Evolutionary conservation across 2,113 vertebrate species (phyloP).

Genomic region (Mellivora capensis): DNA sequence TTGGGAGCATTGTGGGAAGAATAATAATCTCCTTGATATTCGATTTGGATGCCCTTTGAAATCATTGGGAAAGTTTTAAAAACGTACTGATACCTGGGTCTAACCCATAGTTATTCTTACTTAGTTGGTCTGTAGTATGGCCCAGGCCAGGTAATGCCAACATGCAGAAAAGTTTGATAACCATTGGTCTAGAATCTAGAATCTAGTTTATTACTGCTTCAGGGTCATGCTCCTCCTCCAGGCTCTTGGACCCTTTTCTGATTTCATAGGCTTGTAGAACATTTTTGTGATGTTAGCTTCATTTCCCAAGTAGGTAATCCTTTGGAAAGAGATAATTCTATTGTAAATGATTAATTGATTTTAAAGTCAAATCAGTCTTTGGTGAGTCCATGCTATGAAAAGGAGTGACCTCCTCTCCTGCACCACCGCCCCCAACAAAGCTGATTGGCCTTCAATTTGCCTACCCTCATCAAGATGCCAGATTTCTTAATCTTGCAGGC

Average conservation of each 20-base stretch:
- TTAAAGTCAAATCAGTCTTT: not conserved
- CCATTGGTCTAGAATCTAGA: not conserved
- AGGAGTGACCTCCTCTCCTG: not conserved
- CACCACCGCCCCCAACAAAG: not conserved
- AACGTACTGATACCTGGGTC: not conserved
- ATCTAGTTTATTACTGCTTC: not conserved
- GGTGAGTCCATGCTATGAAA: not conserved
- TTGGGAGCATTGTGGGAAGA: not conserved
- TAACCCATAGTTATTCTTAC: not conserved
- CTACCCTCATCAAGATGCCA: not conserved
- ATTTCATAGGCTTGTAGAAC: not conserved
- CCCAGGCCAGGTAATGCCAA: not conserved
- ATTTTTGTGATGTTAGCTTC: constrained; percentile 9
- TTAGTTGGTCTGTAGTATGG: not conserved
- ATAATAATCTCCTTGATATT: not conserved
- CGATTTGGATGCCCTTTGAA: not conserved
- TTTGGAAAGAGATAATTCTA: not conserved
- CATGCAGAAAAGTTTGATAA: not conserved
- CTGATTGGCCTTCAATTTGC: not conserved
- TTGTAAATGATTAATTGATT: not conserved
- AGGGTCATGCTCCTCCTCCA: not conserved
- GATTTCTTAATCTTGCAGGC: not conserved
- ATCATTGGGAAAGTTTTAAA: not conserved
- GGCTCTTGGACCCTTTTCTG: not conserved
- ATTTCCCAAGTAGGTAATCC: not conserved